Conservation (phyloP, 2,113 vertebrate genomes). For the Sphyrna mokarran region DNA sequence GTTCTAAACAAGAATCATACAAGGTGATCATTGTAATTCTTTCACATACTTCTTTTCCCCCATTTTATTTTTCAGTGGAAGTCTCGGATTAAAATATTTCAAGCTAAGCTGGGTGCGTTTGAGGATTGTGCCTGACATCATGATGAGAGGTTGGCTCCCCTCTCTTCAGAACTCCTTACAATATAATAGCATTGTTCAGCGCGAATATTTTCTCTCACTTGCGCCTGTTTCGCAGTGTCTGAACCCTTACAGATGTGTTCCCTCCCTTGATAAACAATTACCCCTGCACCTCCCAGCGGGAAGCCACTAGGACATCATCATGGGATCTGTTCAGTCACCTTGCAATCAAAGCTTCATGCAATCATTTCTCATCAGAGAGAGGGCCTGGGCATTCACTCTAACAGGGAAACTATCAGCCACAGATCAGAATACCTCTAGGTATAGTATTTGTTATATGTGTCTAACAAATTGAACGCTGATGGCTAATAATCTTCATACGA, state of each 20-base stretch:
- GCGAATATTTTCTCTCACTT: slow-evolving; percentile 43
- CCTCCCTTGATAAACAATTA: slow-evolving; percentile 64
- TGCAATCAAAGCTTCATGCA: slow-evolving; percentile 63
- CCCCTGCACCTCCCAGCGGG: slow-evolving; percentile 56
- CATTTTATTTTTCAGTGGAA: background rate
- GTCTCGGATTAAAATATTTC: background rate
- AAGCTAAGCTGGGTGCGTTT: background rate
- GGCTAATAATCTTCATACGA: slow-evolving; percentile 47
- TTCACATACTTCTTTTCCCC: background rate
- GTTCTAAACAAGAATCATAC: background rate
- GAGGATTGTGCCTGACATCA: background rate
- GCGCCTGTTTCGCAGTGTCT: slow-evolving; percentile 56
- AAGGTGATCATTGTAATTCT: background rate
- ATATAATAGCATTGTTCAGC: slow-evolving; percentile 38
- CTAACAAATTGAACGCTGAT: slow-evolving; percentile 55
- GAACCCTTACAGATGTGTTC: slow-evolving; percentile 56
- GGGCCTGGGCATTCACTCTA: slow-evolving; percentile 52
- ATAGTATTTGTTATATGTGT: slow-evolving; percentile 63
- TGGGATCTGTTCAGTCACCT: slow-evolving; percentile 66
- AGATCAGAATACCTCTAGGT: slow-evolving; percentile 53
- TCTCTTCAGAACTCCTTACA: background rate
- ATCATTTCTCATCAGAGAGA: slow-evolving; percentile 57
- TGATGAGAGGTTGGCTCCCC: background rate
- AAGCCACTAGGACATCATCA: slow-evolving; percentile 65
- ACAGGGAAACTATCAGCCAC: slow-evolving; percentile 53